Percentiles rank a stretch among this genome's conserved stretches.
Conservation (phyloP, 2,113 vertebrate species). For the Phodopus roborovskii region DNA sequence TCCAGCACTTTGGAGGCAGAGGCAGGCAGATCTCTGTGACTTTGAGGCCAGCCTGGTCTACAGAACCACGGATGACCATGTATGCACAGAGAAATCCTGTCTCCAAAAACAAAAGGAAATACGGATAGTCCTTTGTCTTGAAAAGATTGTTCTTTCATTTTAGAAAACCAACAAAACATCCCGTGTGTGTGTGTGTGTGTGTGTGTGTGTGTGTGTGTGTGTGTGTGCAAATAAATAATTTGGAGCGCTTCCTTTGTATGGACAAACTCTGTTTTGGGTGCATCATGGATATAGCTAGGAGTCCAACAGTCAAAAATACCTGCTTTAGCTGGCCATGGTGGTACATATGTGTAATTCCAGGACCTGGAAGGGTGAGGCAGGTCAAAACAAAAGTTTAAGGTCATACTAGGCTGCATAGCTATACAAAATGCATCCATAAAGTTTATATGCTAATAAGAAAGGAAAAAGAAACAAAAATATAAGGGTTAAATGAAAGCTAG, state of each 20-base stretch:
- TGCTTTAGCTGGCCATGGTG: background rate
- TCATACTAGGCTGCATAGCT: background rate
- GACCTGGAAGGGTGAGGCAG: background rate
- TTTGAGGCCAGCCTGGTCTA: background rate
- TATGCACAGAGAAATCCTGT: background rate
- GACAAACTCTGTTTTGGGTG: background rate
- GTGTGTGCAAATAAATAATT: no score
- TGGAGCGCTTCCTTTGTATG: background rate
- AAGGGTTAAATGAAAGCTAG: background rate
- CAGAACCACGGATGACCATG: background rate
- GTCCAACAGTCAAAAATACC: background rate
- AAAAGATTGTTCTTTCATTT: background rate
- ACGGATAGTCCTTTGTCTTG: background rate
- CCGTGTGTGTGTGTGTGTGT: no score
- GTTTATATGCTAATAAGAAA: background rate
- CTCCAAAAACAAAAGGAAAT: slow-evolving; percentile 5
- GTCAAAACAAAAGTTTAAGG: background rate
- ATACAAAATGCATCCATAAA: background rate
- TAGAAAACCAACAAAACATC: background rate
- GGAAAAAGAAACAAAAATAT: background rate
- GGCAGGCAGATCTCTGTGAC: background rate
- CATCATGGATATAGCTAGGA: background rate
- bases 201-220: no score
- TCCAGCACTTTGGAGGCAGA: background rate
- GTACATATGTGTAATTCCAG: no score